These are phyloP conservation scores for Saguinus midas DNA, from an alignment of 2,113 vertebrate genomes.

Conservation along the genomic window DNA sequence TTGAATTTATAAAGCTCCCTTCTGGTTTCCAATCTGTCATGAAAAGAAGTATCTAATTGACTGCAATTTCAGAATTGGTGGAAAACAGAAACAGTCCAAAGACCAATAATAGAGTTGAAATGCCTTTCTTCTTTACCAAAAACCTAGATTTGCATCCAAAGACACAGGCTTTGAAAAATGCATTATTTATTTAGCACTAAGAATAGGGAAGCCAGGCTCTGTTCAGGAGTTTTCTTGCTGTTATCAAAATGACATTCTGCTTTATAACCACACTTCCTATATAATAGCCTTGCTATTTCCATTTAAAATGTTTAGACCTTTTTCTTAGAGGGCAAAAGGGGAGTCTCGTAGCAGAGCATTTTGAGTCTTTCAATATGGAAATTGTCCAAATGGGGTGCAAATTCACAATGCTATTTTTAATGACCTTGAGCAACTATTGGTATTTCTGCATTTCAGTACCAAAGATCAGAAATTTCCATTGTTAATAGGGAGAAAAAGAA, in stretches of 20 bases:
- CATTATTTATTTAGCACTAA: conserved; percentile 64
- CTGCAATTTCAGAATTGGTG: conserved; percentile 60
- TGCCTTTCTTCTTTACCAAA: conserved; percentile 55
- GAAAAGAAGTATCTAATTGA: conserved; percentile 63
- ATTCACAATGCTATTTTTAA: conserved; percentile 24
- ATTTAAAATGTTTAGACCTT: conserved; percentile 66
- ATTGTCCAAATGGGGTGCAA: conserved; percentile 55
- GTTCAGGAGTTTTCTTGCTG: conserved; percentile 33
- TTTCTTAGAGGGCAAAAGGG: conserved; percentile 53
- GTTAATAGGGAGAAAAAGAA: neutral
- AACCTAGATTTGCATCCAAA: conserved; percentile 57
- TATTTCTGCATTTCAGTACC: conserved; percentile 42
- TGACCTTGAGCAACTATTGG: conserved; percentile 53
- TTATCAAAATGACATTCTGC: conserved; percentile 55
- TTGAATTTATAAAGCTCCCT: conserved; percentile 68
- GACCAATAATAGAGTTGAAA: conserved; percentile 62
- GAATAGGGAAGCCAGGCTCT: neutral
- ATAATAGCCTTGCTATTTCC: conserved; percentile 61
- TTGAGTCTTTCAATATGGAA: conserved; percentile 38
- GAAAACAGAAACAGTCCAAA: conserved; percentile 66
- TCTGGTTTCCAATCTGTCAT: conserved; percentile 74
- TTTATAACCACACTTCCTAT: conserved; percentile 17
- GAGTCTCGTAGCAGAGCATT: neutral
- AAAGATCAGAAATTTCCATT: conserved; percentile 30
- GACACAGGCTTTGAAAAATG: conserved; percentile 31